A percentile compares a stretch with the other conserved stretches of the same genome.
Conservation (phyloP, 2,797 vertebrate species). For the Enteromius unitaeniatus region DNA sequence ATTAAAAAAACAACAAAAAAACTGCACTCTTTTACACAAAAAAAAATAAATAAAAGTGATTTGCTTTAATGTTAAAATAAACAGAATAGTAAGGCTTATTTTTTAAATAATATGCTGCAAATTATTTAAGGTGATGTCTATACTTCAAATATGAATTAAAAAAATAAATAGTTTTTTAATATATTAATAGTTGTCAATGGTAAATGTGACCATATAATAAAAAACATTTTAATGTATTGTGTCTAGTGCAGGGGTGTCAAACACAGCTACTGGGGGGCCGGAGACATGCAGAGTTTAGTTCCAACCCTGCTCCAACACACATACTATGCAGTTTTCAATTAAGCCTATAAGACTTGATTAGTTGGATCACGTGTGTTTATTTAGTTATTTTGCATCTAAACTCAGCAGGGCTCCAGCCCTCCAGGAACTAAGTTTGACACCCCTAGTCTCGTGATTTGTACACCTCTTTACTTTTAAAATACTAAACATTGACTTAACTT, state of each 20-base stretch:
- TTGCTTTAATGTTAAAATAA: not conserved
- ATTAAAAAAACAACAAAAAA: not conserved
- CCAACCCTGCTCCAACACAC: too few species aligned
- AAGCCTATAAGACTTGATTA: too few species aligned
- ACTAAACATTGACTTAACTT: too few species aligned
- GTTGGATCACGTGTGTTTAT: too few species aligned
- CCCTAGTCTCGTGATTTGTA: too few species aligned
- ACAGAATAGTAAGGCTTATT: not conserved
- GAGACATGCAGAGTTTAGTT: too few species aligned
- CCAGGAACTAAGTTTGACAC: not conserved
- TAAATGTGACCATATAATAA: not conserved
- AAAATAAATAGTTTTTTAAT: not conserved
- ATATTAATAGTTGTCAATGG: not conserved
- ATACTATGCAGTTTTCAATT: too few species aligned
- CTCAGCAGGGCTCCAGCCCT: too few species aligned
- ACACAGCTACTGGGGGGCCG: too few species aligned
- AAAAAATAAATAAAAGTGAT: not conserved
- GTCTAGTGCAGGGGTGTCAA: not conserved
- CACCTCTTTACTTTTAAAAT: too few species aligned
- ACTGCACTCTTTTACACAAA: not conserved
- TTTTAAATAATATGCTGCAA: too few species aligned
- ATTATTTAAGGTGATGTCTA: not conserved
- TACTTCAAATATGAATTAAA: not conserved
- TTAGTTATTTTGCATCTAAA: too few species aligned
- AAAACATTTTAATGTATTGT: not conserved